Evolutionary conservation across 2,113 vertebrate species (phyloP).

Genomic region (Turnix velox): DNA sequence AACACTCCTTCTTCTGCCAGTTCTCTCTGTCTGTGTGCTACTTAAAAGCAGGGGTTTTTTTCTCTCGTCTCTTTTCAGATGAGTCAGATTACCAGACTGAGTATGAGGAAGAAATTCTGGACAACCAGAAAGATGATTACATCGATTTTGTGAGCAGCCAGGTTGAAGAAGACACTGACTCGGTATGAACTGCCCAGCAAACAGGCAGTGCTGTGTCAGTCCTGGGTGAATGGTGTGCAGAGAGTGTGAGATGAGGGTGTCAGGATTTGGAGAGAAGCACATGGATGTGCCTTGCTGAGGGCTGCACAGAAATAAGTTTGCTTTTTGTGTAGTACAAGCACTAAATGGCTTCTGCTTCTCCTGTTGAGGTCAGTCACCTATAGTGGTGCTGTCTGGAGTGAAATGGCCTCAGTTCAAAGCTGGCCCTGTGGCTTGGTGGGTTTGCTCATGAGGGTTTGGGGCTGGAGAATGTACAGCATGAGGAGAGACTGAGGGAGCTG

Average conservation of each 20-base stretch:
- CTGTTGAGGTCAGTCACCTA: not conserved
- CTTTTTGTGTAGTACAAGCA: rapidly evolving
- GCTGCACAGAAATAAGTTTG: not conserved
- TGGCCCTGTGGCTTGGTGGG: not conserved
- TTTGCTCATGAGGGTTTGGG: rapidly evolving
- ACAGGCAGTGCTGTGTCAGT: not conserved
- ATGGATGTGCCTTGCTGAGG: not conserved
- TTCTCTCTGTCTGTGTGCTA: not conserved
- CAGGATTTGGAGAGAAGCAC: not conserved
- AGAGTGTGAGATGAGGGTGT: not conserved
- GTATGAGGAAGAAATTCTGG: constrained; percentile 80
- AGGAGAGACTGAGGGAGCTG: not conserved
- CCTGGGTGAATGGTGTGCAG: rapidly evolving
- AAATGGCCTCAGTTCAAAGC: not conserved
- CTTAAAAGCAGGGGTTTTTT: not conserved
- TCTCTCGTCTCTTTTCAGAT: constrained; percentile 66
- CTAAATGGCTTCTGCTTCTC: rapidly evolving
- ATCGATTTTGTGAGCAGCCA: constrained; percentile 64
- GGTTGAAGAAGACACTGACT: constrained; percentile 74
- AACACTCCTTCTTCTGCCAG: not conserved
- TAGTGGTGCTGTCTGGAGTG: not conserved
- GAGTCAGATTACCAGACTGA: constrained; percentile 93
- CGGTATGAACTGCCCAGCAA: constrained; percentile 51
- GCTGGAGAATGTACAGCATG: rapidly evolving
- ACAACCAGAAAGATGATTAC: constrained; percentile 60